phyloP scores from a whole-genome alignment of 2,888 invertebrate genomes.

The Cataglyphis albicans region DNA sequence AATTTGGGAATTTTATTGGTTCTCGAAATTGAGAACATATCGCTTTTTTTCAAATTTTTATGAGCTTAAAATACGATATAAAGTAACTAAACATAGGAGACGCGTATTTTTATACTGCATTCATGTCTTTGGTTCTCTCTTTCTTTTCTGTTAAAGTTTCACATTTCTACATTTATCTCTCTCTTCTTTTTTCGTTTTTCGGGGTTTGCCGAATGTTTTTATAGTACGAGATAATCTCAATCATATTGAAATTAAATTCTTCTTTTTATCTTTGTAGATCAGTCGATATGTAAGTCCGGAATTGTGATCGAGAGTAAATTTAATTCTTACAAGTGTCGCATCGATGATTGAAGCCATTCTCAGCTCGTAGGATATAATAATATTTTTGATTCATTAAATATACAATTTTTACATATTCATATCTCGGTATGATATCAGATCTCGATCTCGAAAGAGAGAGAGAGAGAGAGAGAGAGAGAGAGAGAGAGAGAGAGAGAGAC shows the following conservation, averaged over 20 bases:
- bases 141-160: not conserved
- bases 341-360: not conserved
- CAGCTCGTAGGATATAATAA: slow-evolving; percentile 18
- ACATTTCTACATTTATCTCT: not conserved
- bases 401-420: slow-evolving; percentile 17
- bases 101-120: slow-evolving; percentile 12
- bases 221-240: slow-evolving; percentile 5
- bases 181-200: not conserved
- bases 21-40: not conserved
- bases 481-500: no score
- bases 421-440: not conserved
- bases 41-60: slow-evolving; percentile 2
- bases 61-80: slow-evolving; percentile 15
- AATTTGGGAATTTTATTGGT: not conserved
- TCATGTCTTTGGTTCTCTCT: not conserved
- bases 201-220: slow-evolving; percentile 23
- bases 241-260: not conserved
- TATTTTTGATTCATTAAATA: slow-evolving; percentile 29
- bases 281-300: not conserved
- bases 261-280: not conserved
- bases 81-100: slow-evolving; percentile 11
- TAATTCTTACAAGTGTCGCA: slow-evolving; percentile 37
- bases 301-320: slow-evolving; percentile 26
- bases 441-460: slow-evolving; percentile 2
- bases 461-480: no score